phyloP scores from a whole-genome alignment of 2,113 vertebrate genomes.

The Sebastes fasciatus region DNA sequence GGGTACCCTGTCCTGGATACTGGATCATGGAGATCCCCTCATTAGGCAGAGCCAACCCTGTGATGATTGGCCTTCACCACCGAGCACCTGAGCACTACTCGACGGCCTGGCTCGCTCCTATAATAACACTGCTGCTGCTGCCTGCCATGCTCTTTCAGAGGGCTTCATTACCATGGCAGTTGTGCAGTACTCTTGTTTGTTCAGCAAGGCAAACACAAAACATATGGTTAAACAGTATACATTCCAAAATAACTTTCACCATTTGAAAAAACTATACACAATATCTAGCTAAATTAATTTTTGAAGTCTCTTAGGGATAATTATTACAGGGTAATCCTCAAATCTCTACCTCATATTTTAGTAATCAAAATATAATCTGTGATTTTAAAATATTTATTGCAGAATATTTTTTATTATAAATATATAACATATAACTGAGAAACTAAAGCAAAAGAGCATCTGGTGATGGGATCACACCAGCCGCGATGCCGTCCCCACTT shows the following conservation, averaged over 20 bases:
- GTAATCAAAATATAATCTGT: background rate
- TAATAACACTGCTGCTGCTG: constrained; percentile 48
- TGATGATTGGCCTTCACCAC: constrained; percentile 74
- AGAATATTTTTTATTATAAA: background rate
- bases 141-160: constrained; percentile 34
- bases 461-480: too few species aligned
- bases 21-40: constrained; percentile 72
- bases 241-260: background rate
- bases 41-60: constrained; percentile 70
- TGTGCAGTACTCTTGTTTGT: background rate
- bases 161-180: constrained; percentile 43
- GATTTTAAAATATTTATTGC: background rate
- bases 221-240: background rate
- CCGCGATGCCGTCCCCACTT: too few species aligned
- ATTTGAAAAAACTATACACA: background rate
- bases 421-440: background rate
- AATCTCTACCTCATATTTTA: background rate
- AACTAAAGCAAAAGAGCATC: background rate
- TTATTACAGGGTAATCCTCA: background rate
- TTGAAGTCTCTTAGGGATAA: background rate
- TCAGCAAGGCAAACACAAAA: background rate
- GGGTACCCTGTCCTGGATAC: constrained; percentile 64
- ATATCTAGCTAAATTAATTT: background rate
- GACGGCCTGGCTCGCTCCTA: constrained; percentile 10
- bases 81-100: constrained; percentile 77